Base-by-base conservation (phyloP, 2,888 invertebrate species). In the Fragum sueziense region DNA sequence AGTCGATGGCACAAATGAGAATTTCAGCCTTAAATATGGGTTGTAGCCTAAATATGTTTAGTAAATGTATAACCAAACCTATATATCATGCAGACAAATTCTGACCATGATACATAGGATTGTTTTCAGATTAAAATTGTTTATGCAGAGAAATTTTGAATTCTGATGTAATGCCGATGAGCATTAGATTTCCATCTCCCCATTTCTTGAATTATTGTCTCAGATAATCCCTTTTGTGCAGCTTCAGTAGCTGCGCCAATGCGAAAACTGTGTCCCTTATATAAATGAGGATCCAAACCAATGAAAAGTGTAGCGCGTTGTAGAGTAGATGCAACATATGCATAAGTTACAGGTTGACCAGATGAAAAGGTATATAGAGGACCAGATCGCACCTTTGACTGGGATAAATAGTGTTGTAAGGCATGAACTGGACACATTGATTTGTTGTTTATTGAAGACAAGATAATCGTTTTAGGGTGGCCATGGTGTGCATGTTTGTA, bases 191-290 rank as follows among this genome's bases (percentile, higher is more conserved):
- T 61, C 33, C 61, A 61, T 20, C 33, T 61, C 6, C 31, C 61
- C 61, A 61, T 61, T 29, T 31, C 61, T 20, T 61, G 29, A 25
- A 70, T 70, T 2, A 33, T 9, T n/a, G 29, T 29, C 14, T 70
- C 70, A 22, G 52, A 14, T 7, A 70, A 1, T 9, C 70, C 69
- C n/a, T n/a, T 29, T 51, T 11, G 27, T 17, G 69, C 69, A 25
- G 69, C 52, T 22, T 69, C 27, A 11, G 69, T 69, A 7, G 69
- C 69, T 2, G 69, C 69, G 1, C 69, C 69, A 31, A 69, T 69
- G 2, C 69, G 51, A 69, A 69, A 51, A 52, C 29, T 31, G 31
- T 69, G 69, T 25, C 47, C 37, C 11, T 51, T 69, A 31, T 69
- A 69, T n/a, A 25, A 25, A 3, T 6, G 27, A 3, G 22, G 9